These are phyloP conservation scores for Drosophila parvula DNA, from an alignment of 1,140 invertebrate genomes.

Conservation along the genomic window DNA sequence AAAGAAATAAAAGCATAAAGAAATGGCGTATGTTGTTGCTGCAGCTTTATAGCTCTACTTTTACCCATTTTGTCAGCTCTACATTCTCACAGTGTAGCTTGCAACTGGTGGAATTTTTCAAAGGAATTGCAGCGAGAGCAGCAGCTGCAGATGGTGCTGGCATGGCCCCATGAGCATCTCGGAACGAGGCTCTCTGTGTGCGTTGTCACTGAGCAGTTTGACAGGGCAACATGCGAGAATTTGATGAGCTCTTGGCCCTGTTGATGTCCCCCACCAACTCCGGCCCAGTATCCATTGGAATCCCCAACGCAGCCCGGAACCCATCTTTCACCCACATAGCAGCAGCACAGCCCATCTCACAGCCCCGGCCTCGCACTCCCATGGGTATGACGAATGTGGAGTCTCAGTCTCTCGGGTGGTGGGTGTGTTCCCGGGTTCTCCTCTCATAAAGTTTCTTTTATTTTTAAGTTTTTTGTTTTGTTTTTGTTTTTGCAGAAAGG, in stretches of 20 bases:
- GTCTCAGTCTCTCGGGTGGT: conserved; percentile 17
- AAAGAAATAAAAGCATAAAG: neutral
- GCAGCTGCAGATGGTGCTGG: conserved; percentile 66
- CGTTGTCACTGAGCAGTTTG: conserved; percentile 73
- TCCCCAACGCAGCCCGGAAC: neutral
- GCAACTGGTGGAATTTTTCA: conserved; percentile 76
- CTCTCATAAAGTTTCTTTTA: conserved; percentile 38
- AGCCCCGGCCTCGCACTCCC: conserved; percentile 24
- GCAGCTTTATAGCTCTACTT: neutral
- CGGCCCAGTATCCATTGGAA: neutral
- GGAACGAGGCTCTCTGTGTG: conserved; percentile 28
- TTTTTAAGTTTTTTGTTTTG: neutral
- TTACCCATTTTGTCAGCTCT: neutral
- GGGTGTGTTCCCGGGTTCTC: conserved; percentile 43
- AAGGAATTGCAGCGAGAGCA: conserved; percentile 66
- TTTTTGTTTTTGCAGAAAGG: conserved; percentile 52
- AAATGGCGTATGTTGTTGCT: neutral
- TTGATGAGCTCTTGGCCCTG: conserved; percentile 67
- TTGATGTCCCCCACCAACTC: neutral
- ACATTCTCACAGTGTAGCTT: conserved; percentile 26
- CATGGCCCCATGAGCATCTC: conserved; percentile 55
- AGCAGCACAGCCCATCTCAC: conserved; percentile 14
- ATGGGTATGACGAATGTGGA: conserved; percentile 48
- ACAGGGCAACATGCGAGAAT: conserved; percentile 82
- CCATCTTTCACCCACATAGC: conserved; percentile 20